Base-by-base conservation (phyloP, 2,797 vertebrate species). In the Pygocentrus nattereri region DNA sequence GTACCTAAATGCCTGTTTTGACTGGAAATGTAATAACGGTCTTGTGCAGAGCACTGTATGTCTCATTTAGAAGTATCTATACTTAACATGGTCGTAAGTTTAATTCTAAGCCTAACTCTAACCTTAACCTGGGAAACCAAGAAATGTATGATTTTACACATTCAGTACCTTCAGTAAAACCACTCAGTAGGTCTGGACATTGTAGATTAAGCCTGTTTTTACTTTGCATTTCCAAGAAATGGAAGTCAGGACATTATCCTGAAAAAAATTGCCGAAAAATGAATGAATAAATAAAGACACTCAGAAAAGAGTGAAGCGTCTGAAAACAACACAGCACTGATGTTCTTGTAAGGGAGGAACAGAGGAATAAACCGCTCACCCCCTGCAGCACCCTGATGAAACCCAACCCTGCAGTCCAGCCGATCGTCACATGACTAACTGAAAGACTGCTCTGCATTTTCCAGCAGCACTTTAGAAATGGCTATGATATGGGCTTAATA, bases 361-460 rank as follows among this genome's bases (percentile, higher is more conserved):
- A 23, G 27, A 62, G 54, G 49, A 78, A 74, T 71, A 71, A 85
- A 79, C 79, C 75, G 76, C 71, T 80, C 80, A 73, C 65, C 56
- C 50, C 27, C 64, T 65, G 58, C 41, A 18, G 72, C 75, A 61
- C 65, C 30, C 59, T 74, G 76, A 77, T 79, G 65, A 79, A 64
- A 76, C 61, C 74, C 58, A 73, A 72, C 50, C 64, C 34, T 62
- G 72, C 56, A 31, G 64, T 56, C 41, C 15, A 18, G 52, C 62
- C 10, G 41, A 18, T 30, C 3, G 49, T 89, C 87, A 88, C 78
- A 83, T 88, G 84, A 85, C 86, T 71, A 75, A 68, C 70, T 64
- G 74, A 67, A 82, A 78, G 58, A 49, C 68, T 58, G 27, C 50
- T 56, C 65, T 82, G 61, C 21, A 27, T 73, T 79, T 80, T 69